Evolutionary conservation across 2,113 vertebrate species (phyloP).

Genomic region (Hirundichthys speculiger): DNA sequence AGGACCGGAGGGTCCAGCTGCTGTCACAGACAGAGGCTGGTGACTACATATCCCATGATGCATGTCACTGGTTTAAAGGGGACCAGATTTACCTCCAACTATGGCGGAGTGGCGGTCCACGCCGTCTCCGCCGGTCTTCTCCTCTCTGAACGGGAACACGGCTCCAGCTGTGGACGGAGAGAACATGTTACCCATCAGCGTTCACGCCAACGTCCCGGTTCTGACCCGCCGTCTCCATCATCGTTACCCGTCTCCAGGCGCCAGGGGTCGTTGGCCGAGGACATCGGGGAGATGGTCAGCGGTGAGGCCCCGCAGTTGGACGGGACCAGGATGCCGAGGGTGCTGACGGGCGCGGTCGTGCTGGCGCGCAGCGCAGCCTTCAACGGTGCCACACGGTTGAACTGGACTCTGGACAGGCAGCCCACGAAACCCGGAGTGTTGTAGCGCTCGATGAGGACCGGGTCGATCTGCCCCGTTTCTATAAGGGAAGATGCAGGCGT

Average conservation of each 20-base stretch:
- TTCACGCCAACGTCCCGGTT: background rate
- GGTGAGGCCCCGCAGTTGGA: constrained; percentile 97
- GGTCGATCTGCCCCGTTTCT: constrained; percentile 96
- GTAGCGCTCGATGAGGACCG: constrained; percentile 90
- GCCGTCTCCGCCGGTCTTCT: constrained; percentile 84
- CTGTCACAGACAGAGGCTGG: too few relatives aligned
- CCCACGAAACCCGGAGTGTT: constrained; percentile 95
- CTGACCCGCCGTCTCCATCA: background rate
- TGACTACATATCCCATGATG: too few relatives aligned
- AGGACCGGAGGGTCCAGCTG: too few relatives aligned
- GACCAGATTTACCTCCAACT: constrained; percentile 86
- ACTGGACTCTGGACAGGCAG: constrained; percentile 92
- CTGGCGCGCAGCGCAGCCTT: constrained; percentile 89
- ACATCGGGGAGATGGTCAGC: constrained; percentile 91
- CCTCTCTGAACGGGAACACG: constrained; percentile 89
- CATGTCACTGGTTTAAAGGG: too few relatives aligned
- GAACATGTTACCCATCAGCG: constrained; percentile 1
- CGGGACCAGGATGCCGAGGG: constrained; percentile 91
- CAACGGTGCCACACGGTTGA: constrained; percentile 90
- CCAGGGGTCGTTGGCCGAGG: constrained; percentile 90
- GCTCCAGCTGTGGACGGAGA: constrained; percentile 80
- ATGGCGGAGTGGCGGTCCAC: constrained; percentile 93
- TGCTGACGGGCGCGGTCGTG: constrained; percentile 82
- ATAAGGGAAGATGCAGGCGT: too few relatives aligned
- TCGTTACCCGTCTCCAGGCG: constrained; percentile 88